Base-by-base conservation (phyloP, 2,113 vertebrate genomes). In the Xenus cinereus region DNA sequence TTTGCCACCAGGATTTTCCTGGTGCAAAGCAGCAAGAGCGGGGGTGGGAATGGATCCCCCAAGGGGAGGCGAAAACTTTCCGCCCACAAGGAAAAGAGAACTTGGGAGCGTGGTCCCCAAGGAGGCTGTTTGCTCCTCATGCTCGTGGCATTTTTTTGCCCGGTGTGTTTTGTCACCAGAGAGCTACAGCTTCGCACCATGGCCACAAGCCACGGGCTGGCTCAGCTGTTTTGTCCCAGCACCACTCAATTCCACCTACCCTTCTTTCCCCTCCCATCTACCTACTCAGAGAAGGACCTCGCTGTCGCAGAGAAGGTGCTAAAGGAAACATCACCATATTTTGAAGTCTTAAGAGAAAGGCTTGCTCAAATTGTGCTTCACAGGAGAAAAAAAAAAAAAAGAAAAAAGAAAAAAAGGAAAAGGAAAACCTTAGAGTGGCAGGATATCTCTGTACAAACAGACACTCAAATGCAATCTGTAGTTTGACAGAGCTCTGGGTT, bases 131-230 rank as follows among this genome's bases (percentile, higher is more conserved):
- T 41, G 30, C 19, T 71, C 54, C 64, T 32, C 6, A 6, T 4
- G 26, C 26, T 59, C 24, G 20, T 9, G 4, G 6, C 39, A 16
- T 20, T 50, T 14, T 5, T 12, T 7, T 37, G 33, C n/a, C 53
- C 53, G 6, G 6, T 17, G 2, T 1, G 7, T 26, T 56, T 33
- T 37, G 51, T 63, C 41, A 2, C 1, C 9, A 32, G 32, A 27
- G 51, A 8, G 26, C 16, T 51, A 1, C 41, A 4, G 3, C 51
- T 24, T 32, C 16, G 1, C 7, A 12, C 3, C 39, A 5, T 26
- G 2, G 50, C 33, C 19, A 0, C 1, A 2, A 22, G 33, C 24
- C 50, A 26, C 7, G 50, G 50, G 50, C 24, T 26, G 50, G 50
- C 50, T 51, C 50, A 14, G 50, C 6, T 51, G 50, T 7, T 48